A percentile compares a stretch with the other conserved stretches of the same genome.
Evolutionary conservation across 2,888 invertebrate species (phyloP).

Genomic region (Polymixis flavicincta): DNA sequence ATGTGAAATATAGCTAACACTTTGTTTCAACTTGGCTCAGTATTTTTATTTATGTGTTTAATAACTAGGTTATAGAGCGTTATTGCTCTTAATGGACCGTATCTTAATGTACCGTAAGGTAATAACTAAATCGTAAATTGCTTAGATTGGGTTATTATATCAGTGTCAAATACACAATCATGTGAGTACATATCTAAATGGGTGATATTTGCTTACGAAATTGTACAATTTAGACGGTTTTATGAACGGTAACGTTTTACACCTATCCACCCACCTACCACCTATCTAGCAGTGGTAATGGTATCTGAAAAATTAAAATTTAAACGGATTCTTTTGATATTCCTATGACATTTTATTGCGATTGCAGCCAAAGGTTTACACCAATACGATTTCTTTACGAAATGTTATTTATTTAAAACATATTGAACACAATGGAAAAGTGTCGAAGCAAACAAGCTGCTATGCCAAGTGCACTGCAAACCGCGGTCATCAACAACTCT

Average conservation of each 20-base stretch:
- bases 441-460: conserved; percentile 3
- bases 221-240: background rate
- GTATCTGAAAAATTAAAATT: background rate
- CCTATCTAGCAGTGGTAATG: background rate
- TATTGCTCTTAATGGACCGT: conserved; percentile 46
- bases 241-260: background rate
- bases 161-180: conserved; percentile 30
- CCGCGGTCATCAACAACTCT: conserved; percentile 25
- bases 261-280: too few species aligned
- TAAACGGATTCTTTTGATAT: background rate
- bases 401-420: background rate
- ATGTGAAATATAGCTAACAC: conserved; percentile 32
- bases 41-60: conserved; percentile 52
- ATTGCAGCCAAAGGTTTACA: too few species aligned
- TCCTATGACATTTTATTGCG: too few species aligned
- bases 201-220: conserved; percentile 6
- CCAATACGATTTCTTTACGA: background rate
- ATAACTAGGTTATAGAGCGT: conserved; percentile 39
- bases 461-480: conserved; percentile 20
- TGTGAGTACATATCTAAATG: conserved; percentile 9
- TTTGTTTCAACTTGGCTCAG: conserved; percentile 28
- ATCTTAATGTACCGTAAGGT: conserved; percentile 42
- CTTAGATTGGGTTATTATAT: conserved; percentile 52
- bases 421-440: conserved; percentile 1
- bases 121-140: conserved; percentile 49